Evolutionary conservation across 2,888 invertebrate genomes (phyloP), one percentile per base, ranked within the genome.

Genomic region (Bibio marci): DNA sequence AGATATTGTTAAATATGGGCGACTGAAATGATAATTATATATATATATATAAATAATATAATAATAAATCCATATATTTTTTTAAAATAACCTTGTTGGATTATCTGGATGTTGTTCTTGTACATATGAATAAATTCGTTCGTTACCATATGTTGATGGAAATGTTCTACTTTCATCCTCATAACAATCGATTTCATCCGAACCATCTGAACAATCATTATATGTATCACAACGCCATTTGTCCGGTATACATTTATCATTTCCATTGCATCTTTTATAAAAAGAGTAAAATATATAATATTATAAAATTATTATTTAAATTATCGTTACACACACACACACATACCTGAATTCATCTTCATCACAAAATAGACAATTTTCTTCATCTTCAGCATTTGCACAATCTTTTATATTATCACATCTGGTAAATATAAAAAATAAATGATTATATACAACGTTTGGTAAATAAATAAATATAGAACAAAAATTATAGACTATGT

Each of bases 211-310:
- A 45, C 78, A 78, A 50, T 78, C 77, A 2, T 57, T 56, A 12
- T 67, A 67, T 3, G 70, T 68, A 46, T 77, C 76, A 49, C 78
- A 78, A 35, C 70, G 58, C 63, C 69, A 70, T 43, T 68, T 64
- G 13, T 68, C 55, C 0, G 70, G 65, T 5, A 76, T 62, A 51
- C 76, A 76, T 43, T 62, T 62, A 39, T 63, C 56, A 42, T 63
- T 64, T 3, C 56, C 54, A 12, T 54, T 55, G 41, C 66, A 67
- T 6, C 63, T 63, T 38, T 30, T 11, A n/a, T n/a, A n/a, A n/a
- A n/a, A n/a, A n/a, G 41, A 28, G 42, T 26, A 30, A 38, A 34
- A 15, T 11, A 38, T n/a, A 13, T 12, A 36, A 25, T 19, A 37
- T 22, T 36, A 18, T 14, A 14, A 15, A 30, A 34, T 18, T 14